A percentile compares a stretch with the other conserved stretches of the same genome.
phyloP scores from a whole-genome alignment of 2,888 invertebrate species.

The Rotaria socialis region DNA sequence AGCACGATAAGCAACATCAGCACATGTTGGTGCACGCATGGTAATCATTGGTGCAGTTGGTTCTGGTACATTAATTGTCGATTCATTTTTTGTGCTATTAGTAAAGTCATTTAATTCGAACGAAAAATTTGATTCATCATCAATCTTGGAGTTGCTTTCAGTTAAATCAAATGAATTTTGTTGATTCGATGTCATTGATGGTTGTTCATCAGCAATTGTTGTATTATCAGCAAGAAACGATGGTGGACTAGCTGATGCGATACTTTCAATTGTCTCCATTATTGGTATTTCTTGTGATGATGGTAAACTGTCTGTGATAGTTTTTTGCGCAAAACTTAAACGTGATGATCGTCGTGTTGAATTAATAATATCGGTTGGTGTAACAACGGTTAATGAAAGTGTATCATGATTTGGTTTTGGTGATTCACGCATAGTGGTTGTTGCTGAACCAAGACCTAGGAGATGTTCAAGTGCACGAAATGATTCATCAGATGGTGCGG shows the following conservation, averaged over 20 bases:
- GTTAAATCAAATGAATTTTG: background rate
- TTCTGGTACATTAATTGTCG: background rate
- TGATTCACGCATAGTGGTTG: background rate
- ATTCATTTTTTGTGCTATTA: background rate
- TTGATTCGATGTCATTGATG: background rate
- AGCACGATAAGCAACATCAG: constrained; percentile 7
- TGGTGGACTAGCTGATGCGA: background rate
- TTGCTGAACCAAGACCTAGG: background rate
- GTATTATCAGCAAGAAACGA: background rate
- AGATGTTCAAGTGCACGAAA: background rate
- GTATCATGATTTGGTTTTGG: constrained; percentile 11
- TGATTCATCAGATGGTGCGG: background rate
- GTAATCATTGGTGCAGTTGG: background rate
- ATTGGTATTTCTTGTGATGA: background rate
- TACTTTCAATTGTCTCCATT: constrained; percentile 2
- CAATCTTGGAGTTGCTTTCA: background rate
- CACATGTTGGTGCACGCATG: background rate
- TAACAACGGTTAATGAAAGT: background rate
- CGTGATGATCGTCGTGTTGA: background rate
- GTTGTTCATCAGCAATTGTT: background rate
- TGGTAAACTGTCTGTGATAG: background rate
- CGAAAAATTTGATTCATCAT: background rate
- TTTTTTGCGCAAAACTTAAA: background rate
- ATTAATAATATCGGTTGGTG: background rate
- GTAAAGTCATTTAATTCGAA: constrained; percentile 15